Percentiles rank a stretch among this genome's conserved stretches.
Evolutionary conservation across 2,888 invertebrate genomes (phyloP).

Genomic region (Congeria kusceri): DNA sequence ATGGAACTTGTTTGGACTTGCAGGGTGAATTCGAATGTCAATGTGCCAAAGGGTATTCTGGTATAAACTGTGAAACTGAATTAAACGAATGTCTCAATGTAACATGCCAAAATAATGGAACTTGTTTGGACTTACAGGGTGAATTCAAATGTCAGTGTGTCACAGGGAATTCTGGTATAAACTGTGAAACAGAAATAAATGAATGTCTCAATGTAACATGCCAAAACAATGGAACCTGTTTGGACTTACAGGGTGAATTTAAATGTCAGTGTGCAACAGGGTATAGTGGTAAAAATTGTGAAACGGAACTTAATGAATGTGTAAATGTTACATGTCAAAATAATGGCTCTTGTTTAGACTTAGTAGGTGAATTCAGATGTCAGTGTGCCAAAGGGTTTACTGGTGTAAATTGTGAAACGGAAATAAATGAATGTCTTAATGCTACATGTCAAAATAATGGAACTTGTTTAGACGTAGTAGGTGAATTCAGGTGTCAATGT

Average conservation of each 20-base stretch:
- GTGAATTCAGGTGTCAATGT: slow-evolving; percentile 36
- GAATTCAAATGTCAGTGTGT: slow-evolving; percentile 9
- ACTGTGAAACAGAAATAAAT: slow-evolving; percentile 27
- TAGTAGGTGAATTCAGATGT: slow-evolving; percentile 49
- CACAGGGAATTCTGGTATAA: slow-evolving; percentile 12
- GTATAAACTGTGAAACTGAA: slow-evolving; percentile 3
- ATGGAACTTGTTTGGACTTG: slow-evolving; percentile 20
- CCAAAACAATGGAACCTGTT: slow-evolving; percentile 38
- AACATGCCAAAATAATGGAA: slow-evolving; percentile 38
- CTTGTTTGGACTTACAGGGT: slow-evolving; percentile 12
- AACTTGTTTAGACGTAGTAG: slow-evolving; percentile 56
- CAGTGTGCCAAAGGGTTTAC: slow-evolving; percentile 55
- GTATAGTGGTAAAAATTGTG: slow-evolving; percentile 36
- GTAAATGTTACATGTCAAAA: slow-evolving; percentile 50
- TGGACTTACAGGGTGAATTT: slow-evolving; percentile 48
- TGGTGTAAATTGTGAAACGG: slow-evolving; percentile 56
- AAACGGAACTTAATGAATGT: slow-evolving; percentile 58
- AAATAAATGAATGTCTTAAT: slow-evolving; percentile 63
- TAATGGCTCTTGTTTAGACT: slow-evolving; percentile 56
- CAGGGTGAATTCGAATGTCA: slow-evolving; percentile 8
- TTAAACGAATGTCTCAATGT: slow-evolving; percentile 32
- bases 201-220: slow-evolving; percentile 17
- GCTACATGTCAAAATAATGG: slow-evolving; percentile 61
- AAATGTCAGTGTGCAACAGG: slow-evolving; percentile 58
- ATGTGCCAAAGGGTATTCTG: not conserved